Evolutionary conservation across 2,888 invertebrate species (phyloP).

Genomic region (Chorisops tibialis): DNA sequence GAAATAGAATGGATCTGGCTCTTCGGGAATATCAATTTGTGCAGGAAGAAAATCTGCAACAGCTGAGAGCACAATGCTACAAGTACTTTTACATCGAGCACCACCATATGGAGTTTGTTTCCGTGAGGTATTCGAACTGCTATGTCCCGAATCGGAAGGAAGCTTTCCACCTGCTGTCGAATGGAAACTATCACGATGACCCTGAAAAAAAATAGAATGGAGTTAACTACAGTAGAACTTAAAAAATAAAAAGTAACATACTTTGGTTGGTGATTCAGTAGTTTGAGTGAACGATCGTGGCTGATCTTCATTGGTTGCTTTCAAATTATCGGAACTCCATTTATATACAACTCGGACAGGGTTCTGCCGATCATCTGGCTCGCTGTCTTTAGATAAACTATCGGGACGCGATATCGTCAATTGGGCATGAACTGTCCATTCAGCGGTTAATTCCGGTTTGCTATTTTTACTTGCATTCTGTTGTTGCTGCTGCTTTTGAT

Average conservation of each 20-base stretch:
- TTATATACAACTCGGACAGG: conserved; percentile 51
- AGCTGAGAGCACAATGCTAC: conserved; percentile 63
- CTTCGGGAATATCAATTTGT: conserved; percentile 36
- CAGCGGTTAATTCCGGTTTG: conserved; percentile 53
- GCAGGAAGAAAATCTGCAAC: conserved; percentile 49
- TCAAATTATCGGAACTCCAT: conserved; percentile 56
- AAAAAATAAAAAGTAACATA: conserved; percentile 25
- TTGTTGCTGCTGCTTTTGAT: conserved; percentile 15
- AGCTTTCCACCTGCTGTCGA: conserved; percentile 43
- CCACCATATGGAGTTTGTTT: conserved; percentile 40
- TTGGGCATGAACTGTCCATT: conserved; percentile 69
- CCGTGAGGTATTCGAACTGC: conserved; percentile 51
- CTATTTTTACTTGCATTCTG: background rate
- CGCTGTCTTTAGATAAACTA: conserved; percentile 43
- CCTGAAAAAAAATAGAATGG: conserved; percentile 1
- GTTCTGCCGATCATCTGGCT: conserved; percentile 40
- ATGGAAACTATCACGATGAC: conserved; percentile 43
- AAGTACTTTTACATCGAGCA: conserved; percentile 62
- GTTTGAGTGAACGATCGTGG: conserved; percentile 30
- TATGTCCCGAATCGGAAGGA: conserved; percentile 55
- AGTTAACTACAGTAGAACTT: conserved; percentile 38
- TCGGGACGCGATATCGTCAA: conserved; percentile 60
- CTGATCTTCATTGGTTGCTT: conserved; percentile 42
- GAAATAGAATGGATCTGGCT: conserved; percentile 45
- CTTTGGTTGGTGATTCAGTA: conserved; percentile 35